Conservation (phyloP, 2,797 vertebrate genomes). For the Lutjanus argentimaculatus region DNA sequence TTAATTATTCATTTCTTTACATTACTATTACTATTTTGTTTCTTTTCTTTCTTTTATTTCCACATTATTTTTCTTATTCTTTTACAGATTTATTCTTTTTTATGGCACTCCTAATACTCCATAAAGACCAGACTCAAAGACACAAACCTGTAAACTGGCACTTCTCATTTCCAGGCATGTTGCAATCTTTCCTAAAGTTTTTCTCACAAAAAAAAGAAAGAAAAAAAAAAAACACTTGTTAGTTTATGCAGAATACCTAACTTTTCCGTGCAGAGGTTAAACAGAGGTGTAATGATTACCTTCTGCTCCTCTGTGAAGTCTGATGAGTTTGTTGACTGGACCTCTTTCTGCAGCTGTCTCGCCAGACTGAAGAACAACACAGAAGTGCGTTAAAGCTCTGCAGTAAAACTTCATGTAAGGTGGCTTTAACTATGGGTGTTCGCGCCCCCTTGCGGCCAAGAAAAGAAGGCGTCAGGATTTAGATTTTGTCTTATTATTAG, state of each 20-base stretch:
- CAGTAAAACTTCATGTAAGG: slow-evolving; percentile 5
- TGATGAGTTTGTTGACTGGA: slow-evolving; percentile 92
- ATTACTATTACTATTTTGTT: no score
- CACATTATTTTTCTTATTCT: no score
- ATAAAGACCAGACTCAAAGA: neutral
- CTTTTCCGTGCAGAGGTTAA: neutral
- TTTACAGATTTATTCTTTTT: no score
- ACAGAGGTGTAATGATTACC: slow-evolving; percentile 81
- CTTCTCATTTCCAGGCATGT: slow-evolving; percentile 98
- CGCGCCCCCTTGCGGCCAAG: slow-evolving; percentile 66
- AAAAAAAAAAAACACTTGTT: neutral
- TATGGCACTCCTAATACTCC: no score
- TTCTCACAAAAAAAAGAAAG: slow-evolving; percentile 81
- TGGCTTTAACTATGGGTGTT: neutral
- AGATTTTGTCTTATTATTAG: slow-evolving; percentile 2
- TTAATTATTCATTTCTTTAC: no score
- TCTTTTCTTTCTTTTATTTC: no score
- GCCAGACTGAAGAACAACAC: slow-evolving; percentile 88
- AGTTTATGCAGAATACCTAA: neutral
- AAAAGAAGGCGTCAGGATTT: neutral
- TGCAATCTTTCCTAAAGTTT: slow-evolving; percentile 96
- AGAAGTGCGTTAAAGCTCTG: slow-evolving; percentile 26
- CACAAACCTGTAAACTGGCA: slow-evolving; percentile 93
- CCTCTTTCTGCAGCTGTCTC: slow-evolving; percentile 96
- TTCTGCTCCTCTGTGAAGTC: slow-evolving; percentile 99